Evolutionary conservation across 1,140 invertebrate genomes (phyloP).

Genomic region (Ditylenchus dipsaci): DNA sequence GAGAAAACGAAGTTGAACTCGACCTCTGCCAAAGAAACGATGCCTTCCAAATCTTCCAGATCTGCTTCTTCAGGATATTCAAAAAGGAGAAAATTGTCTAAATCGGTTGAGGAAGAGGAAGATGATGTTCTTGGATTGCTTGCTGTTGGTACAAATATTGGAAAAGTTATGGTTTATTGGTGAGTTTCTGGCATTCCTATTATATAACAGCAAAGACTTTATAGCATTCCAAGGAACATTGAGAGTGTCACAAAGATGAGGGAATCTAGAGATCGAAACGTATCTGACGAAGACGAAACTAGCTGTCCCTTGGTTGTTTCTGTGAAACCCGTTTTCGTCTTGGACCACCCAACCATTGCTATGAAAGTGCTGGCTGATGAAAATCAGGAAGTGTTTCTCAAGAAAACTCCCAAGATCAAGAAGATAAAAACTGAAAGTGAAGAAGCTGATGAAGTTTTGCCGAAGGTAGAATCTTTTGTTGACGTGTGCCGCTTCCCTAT

Average conservation of each 20-base stretch:
- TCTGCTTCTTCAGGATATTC: background rate
- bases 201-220: background rate
- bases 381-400: background rate
- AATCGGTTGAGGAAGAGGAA: background rate
- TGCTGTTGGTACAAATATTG: constrained; percentile 1
- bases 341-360: background rate
- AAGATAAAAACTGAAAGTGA: background rate
- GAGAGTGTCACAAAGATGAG: background rate
- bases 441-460: no score
- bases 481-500: background rate
- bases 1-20: background rate
- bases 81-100: background rate
- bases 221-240: background rate
- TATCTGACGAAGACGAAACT: background rate
- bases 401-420: background rate
- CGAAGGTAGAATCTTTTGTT: background rate
- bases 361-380: background rate
- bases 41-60: background rate
- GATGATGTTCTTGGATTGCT: constrained; percentile 4
- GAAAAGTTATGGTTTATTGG: background rate
- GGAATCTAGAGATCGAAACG: background rate
- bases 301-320: background rate
- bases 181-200: background rate
- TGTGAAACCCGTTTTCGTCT: background rate
- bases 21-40: background rate